Conservation (phyloP, 2,888 invertebrate species). For the Ichneumoninae sp. region DNA sequence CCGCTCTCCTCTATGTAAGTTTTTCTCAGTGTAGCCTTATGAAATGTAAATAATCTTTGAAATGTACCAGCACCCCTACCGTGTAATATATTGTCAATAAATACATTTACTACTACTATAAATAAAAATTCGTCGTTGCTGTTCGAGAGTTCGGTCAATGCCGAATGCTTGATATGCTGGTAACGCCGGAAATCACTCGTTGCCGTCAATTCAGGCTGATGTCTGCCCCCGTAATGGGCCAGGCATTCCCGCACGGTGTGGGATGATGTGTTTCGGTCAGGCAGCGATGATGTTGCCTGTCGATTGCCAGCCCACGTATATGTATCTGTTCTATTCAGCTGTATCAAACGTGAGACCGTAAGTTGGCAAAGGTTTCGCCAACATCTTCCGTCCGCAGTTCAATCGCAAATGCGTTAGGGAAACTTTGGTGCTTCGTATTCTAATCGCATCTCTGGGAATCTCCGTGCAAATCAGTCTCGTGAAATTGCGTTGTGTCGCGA, state of each 20-base stretch:
- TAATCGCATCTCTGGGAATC: slow-evolving; percentile 1
- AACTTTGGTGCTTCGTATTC: neutral
- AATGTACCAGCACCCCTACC: too few species aligned
- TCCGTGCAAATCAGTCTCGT: neutral
- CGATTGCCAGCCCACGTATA: neutral
- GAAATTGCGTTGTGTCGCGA: slow-evolving; percentile 12
- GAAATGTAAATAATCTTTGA: too few species aligned
- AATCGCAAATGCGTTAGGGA: slow-evolving; percentile 15
- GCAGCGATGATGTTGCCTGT: slow-evolving; percentile 53
- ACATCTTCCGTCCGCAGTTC: neutral
- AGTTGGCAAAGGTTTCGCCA: slow-evolving; percentile 14
- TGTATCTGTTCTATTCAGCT: neutral
- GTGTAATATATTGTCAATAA: neutral
- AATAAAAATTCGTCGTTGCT: slow-evolving; percentile 29
- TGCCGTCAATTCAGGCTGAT: slow-evolving; percentile 66
- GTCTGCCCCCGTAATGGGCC: slow-evolving; percentile 58
- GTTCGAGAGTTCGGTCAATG: slow-evolving; percentile 64
- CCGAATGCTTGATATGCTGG: slow-evolving; percentile 58
- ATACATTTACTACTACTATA: too few species aligned
- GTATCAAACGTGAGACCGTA: slow-evolving; percentile 20
- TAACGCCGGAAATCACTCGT: slow-evolving; percentile 71
- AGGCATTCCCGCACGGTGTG: slow-evolving; percentile 60
- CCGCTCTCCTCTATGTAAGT: too few species aligned
- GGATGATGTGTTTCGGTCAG: slow-evolving; percentile 35
- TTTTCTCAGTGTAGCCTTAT: too few species aligned